Base-by-base conservation (phyloP, 1,140 invertebrate genomes). In the Drosophila neocordata region DNA sequence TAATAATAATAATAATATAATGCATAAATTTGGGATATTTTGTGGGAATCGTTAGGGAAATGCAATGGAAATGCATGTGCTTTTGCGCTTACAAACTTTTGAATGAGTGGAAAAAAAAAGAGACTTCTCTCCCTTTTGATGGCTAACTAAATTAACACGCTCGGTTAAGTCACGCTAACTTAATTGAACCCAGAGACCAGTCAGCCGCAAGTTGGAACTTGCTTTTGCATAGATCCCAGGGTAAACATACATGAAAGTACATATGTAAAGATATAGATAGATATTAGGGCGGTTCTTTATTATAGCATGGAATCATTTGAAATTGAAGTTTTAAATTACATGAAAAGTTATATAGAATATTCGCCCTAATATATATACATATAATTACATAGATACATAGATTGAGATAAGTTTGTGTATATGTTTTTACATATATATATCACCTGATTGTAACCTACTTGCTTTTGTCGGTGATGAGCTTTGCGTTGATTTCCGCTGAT, bases 401-500 rank as follows among this genome's bases (percentile, higher is more conserved):
- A 27, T n/a, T 20, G 20, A 35, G 59, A 13, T 31, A 31, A 31
- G 0, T 31, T 31, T 31, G 1, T 6, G 7, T 3, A 6, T 31
- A 24, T 24, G 22, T 24, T n/a, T n/a, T n/a, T n/a, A n/a, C n/a
- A 68, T 15, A 5, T 41, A 5, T 41, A 9, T 8, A 20, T 20
- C 15, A 60, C 35, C 57, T 75, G 41, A 41, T 44, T 78, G 84
- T 70, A 87, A 90, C 89, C 75, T 90, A 90, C 89, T 90, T 90
- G 81, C 62, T 90, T 89, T 90, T 44, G 85, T 80, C 57, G 85
- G 81, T 71, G 83, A 88, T 85, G 84, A 81, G 73, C 71, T 79
- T 57, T 78, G 84, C 85, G 84, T 85, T 81, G 79, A 85, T 89
- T 89, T 89, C 60, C 83, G 79, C 69, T 88, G 83, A 83, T 88